Evolutionary conservation across 2,113 vertebrate species (phyloP), one percentile per base, ranked within the genome.

Genomic region (Eclectus roratus): DNA sequence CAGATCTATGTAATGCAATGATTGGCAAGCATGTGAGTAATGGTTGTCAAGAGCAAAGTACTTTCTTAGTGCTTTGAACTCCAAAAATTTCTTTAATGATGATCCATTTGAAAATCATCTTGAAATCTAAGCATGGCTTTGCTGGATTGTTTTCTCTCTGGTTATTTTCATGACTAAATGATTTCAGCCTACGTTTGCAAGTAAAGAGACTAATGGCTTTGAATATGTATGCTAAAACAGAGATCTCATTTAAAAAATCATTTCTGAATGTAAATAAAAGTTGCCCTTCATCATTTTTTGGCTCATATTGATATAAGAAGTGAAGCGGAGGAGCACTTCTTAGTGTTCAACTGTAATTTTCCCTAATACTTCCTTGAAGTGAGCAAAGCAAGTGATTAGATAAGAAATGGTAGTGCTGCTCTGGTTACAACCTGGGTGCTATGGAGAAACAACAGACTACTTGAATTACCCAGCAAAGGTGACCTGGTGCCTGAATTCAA

Each of bases 121-220:
- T 73, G 64, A 94, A 91, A 97, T 83, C 82, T 83, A 94, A 93
- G 64, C 58, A 41, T 73, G 49, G 68, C 17, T 94, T 80, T 94
- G 46, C 68, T 83, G 68, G 41, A 77, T 86, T 90, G 60, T 92
- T 82, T 94, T 88, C 60, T 90, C 46, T 50, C 46, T 80, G 53
- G 33, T 76, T 88, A 71, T 92, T 94, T 89, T 89, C 35, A 35
- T 50, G 69, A 79, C 47, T 58, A 61, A 86, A 85, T 1, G 1
- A 90, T 73, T 94, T 85, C 76, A 77, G 73, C 55, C 90, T 92
- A 58, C 43, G 27, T 85, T 93, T 93, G 28, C 64, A 88, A 85
- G 63, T 37, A 43, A 80, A 85, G 41, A 80, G 13, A 82, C 7
- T 80, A 46, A 61, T 25, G 41, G 53, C 31, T 94, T 91, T 92